Percentiles rank a stretch among this genome's conserved stretches.
phyloP scores from a whole-genome alignment of 2,113 vertebrate species.

The Podarcis raffonei region DNA sequence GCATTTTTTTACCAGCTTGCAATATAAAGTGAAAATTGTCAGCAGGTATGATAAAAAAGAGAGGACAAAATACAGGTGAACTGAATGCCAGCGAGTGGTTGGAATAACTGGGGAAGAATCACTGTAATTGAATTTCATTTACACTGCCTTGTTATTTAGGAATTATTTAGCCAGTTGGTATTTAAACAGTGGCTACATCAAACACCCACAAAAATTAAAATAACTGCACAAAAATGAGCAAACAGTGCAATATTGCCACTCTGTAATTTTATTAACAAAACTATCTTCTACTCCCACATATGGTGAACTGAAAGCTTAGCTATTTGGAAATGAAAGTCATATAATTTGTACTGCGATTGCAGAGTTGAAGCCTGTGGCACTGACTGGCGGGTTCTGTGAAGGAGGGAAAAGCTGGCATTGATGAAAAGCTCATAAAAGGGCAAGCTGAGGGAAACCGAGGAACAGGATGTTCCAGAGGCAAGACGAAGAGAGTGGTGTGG shows the following conservation, averaged over 20 bases:
- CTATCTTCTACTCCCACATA: constrained; percentile 32
- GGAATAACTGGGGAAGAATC: background rate
- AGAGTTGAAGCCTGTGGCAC: background rate
- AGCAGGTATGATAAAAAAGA: background rate
- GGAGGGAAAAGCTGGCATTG: background rate
- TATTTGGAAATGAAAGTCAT: constrained; percentile 37
- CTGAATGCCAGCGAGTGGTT: background rate
- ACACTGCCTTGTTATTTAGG: background rate
- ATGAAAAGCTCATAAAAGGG: background rate
- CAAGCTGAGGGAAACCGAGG: background rate
- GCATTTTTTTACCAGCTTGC: background rate
- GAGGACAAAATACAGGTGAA: background rate
- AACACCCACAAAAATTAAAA: constrained; percentile 43
- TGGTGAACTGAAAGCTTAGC: constrained; percentile 49
- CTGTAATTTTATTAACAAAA: constrained; percentile 1
- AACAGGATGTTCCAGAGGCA: background rate
- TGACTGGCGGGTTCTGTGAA: background rate
- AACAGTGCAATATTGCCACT: constrained; percentile 24
- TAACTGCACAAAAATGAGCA: constrained; percentile 40
- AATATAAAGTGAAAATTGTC: background rate
- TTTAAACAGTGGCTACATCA: constrained; percentile 2
- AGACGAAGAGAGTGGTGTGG: background rate
- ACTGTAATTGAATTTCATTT: background rate
- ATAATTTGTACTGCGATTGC: background rate
- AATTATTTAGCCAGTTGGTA: background rate